A percentile compares a stretch with the other conserved stretches of the same genome.
Evolutionary conservation across 1,140 invertebrate genomes (phyloP).

Genomic region (Procambarus clarkii): DNA sequence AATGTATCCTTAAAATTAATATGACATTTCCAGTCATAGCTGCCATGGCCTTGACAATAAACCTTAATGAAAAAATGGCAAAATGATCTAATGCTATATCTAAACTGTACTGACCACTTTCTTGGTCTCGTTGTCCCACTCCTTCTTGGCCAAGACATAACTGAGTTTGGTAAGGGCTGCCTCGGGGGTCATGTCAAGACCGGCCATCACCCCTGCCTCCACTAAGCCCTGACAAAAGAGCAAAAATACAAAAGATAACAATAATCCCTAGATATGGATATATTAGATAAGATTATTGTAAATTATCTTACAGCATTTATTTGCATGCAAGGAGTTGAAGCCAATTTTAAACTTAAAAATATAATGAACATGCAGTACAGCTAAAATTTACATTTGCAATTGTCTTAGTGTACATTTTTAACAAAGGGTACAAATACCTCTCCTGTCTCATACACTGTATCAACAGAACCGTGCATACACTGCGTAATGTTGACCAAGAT

Average conservation of each 20-base stretch:
- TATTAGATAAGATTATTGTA: too few species aligned
- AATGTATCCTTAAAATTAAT: too few species aligned
- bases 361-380: too few species aligned
- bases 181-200: slow-evolving; percentile 96
- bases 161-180: slow-evolving; percentile 93
- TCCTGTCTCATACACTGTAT: slow-evolving; percentile 87
- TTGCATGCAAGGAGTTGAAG: too few species aligned
- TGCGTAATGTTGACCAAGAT: slow-evolving; percentile 96
- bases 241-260: not conserved
- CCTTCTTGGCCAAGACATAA: slow-evolving; percentile 91
- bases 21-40: too few species aligned
- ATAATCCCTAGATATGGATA: too few species aligned
- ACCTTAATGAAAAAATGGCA: too few species aligned
- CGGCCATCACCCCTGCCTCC: slow-evolving; percentile 87
- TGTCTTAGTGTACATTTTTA: not conserved
- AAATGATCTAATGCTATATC: too few species aligned
- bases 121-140: slow-evolving; percentile 86
- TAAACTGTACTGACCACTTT: slow-evolving; percentile 76
- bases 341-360: too few species aligned
- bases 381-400: not conserved
- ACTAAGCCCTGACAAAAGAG: slow-evolving; percentile 75
- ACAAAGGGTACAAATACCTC: slow-evolving; percentile 76
- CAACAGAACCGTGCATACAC: slow-evolving; percentile 87
- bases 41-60: too few species aligned
- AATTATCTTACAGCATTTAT: too few species aligned